Base-by-base conservation (phyloP, 2,888 invertebrate species). In the Mimachlamys varia region DNA sequence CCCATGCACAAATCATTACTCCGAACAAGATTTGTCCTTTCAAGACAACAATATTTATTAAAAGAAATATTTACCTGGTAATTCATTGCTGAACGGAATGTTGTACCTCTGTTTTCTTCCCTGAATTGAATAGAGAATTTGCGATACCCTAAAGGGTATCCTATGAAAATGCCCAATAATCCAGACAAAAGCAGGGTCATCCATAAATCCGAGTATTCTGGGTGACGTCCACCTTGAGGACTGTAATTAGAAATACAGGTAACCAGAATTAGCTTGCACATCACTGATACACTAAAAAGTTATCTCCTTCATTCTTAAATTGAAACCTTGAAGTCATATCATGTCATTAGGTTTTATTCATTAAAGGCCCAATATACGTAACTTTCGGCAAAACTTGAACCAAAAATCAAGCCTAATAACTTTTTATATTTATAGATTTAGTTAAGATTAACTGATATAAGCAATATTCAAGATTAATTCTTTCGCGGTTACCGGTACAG, bases 151-250 rank as follows among this genome's bases (percentile, higher is more conserved):
- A 27, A 37, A 37, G 33, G 58, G 50, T 37, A 49, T 49, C 50
- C 76, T 33, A 88, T 55, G 49, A 22, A 90, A 55, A 49, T 37
- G 50, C 53, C 90, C 55, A 88, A 15, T 17, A 87, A 76, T 33
- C 15, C 53, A 76, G 33, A 27, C 7, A 7, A 10, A 27, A 76
- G 7, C 0, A 33, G 10, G 13, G 0, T 33, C 76, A 76, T 2
- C 33, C 2, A 13, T 12, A 76, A 10, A 10, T 76, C 76, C 27
- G 33, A 27, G 13, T 10, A 76, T 1, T 76, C 22, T 33, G 76
- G 76, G 22, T 76, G 76, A 3, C 27, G 19, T 76, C 13, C 15
- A 0, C 33, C 76, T 76, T 76, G 76, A 33, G 7, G 27, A 76
- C 76, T 76, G 22, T 17, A 3, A 58, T 33, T 33, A 76, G 76